Evolutionary conservation across 2,888 invertebrate genomes (phyloP), one percentile per base, ranked within the genome.

Genomic region (Drosophila tanythrix): DNA sequence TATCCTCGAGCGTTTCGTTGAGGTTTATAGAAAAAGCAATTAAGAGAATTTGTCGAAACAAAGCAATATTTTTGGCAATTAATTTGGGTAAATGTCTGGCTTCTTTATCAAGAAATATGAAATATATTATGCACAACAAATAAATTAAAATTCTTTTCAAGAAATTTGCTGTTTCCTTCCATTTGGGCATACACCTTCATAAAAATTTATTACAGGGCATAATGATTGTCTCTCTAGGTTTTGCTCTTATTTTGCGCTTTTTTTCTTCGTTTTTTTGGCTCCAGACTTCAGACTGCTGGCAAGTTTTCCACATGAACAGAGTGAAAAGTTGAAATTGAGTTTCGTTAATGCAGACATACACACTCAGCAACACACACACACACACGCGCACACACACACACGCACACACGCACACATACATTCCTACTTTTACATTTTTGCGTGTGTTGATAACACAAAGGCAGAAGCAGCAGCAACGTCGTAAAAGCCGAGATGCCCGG

Each of bases 251-350:
- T 40, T 31, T 29, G 38, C 15, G 13, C 2, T 13, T 53, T 56
- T 51, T 43, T 27, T 51, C 18, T 27, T 31, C 48, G n/a, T 21
- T 18, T 48, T 64, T 50, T 55, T 43, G 21, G 67, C 52, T 52
- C 48, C 60, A 63, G 75, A 79, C 70, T 74, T 61, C 57, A 63
- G 57, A 56, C 62, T 79, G 70, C 74, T 73, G 70, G 72, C 77
- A 82, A 82, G 74, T 80, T 82, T 82, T 82, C 77, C 80, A 82
- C 77, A 80, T 82, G 82, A 82, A 82, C 82, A 80, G 80, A 80
- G 82, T 82, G 75, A 77, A 82, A 82, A 82, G 82, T 82, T 82
- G 77, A 82, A 82, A 82, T 82, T 82, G 82, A 82, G 82, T 82
- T 82, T 82, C 73, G 74, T 80, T 78, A 81, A 80, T 80, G 81